These are phyloP conservation scores for Chymomyza amoena DNA, from an alignment of 2,888 invertebrate genomes.

Conservation along the genomic window DNA sequence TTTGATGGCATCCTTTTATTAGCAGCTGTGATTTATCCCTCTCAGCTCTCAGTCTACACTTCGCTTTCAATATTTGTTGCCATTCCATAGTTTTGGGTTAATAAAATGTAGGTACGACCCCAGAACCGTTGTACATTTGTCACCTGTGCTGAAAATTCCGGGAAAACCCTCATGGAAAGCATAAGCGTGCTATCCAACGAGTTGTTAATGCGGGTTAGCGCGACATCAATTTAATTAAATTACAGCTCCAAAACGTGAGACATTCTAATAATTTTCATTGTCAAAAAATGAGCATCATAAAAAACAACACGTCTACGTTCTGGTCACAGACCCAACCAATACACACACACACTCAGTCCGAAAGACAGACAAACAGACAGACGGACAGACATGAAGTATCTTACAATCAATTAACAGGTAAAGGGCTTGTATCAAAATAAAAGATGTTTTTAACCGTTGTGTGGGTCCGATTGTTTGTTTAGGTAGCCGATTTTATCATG, in stretches of 20 bases:
- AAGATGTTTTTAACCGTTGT: slow-evolving; percentile 47
- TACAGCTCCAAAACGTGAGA: slow-evolving; percentile 68
- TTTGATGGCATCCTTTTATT: slow-evolving; percentile 37
- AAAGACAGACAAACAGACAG: not conserved
- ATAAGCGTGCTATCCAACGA: slow-evolving; percentile 19
- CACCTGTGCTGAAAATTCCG: slow-evolving; percentile 69
- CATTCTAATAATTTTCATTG: slow-evolving; percentile 70
- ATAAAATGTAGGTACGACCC: not conserved
- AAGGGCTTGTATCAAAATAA: slow-evolving; percentile 43
- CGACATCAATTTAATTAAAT: slow-evolving; percentile 73
- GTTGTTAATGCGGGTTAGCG: slow-evolving; percentile 56
- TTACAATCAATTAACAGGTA: slow-evolving; percentile 75
- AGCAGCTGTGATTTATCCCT: slow-evolving; percentile 53
- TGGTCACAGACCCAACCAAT: slow-evolving; percentile 5
- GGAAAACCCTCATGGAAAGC: slow-evolving; percentile 69
- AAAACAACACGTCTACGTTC: slow-evolving; percentile 66
- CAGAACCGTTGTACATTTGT: slow-evolving; percentile 31
- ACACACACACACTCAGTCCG: slow-evolving; percentile 12
- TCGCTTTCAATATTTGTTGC: not conserved
- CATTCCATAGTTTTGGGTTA: not conserved
- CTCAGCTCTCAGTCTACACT: not conserved
- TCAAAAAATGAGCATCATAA: slow-evolving; percentile 66
- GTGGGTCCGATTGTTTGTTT: not conserved
- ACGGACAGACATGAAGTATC: slow-evolving; percentile 47
- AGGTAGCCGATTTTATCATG: not conserved